phyloP scores from a whole-genome alignment of 2,888 invertebrate species.

The Erebia epiphron region DNA sequence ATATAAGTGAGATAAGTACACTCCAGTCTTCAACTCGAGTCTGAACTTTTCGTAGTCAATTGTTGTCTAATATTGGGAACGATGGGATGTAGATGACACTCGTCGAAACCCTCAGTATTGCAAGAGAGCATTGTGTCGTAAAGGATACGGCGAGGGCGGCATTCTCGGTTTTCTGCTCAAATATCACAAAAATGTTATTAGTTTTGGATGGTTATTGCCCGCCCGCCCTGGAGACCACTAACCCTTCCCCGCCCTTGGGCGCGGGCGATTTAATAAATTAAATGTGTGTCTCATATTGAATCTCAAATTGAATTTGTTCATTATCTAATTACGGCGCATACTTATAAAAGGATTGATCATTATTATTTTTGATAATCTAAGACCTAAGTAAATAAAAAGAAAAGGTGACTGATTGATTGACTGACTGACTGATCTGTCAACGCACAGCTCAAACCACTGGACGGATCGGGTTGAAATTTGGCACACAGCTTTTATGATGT shows the following conservation, averaged over 20 bases:
- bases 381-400: too few relatives aligned
- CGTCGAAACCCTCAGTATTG: constrained; percentile 57
- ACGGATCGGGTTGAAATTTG: too few relatives aligned
- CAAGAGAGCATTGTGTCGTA: constrained; percentile 46
- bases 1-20: background rate
- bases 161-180: constrained; percentile 64
- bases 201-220: constrained; percentile 78
- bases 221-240: constrained; percentile 64
- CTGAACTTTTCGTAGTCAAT: constrained; percentile 17
- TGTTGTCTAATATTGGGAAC: constrained; percentile 49
- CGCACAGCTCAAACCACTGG: too few relatives aligned
- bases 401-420: too few relatives aligned
- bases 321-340: too few relatives aligned
- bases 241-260: constrained; percentile 61
- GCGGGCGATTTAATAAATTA: background rate
- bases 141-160: constrained; percentile 67
- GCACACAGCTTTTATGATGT: too few relatives aligned
- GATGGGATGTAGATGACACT: constrained; percentile 56
- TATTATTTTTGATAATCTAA: too few relatives aligned
- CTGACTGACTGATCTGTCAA: too few relatives aligned
- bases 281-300: constrained; percentile 6
- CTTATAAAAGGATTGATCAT: too few relatives aligned
- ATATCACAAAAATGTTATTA: constrained; percentile 81
- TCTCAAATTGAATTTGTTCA: background rate
- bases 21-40: background rate